phyloP scores from a whole-genome alignment of 2,113 vertebrate genomes.

The Mystacornis crossleyi region DNA sequence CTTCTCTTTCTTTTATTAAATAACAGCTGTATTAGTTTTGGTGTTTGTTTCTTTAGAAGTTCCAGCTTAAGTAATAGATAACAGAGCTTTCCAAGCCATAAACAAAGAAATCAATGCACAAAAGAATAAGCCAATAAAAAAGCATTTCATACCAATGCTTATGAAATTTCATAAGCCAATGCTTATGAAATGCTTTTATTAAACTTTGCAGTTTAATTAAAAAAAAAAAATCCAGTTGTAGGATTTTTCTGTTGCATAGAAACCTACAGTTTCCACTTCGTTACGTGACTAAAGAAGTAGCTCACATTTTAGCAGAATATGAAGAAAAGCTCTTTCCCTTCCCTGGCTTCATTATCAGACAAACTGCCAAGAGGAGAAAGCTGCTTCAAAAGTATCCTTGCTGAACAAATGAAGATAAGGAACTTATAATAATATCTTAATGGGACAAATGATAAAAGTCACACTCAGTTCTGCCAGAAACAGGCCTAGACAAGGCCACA shows the following conservation, averaged over 20 bases:
- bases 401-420: conserved; percentile 70
- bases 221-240: too few relatives aligned
- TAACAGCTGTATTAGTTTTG: neutral
- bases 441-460: conserved; percentile 64
- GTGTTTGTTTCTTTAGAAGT: neutral
- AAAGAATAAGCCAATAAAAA: neutral
- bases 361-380: conserved; percentile 51
- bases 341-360: conserved; percentile 47
- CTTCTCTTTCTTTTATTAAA: neutral
- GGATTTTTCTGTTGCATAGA: neutral
- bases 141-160: neutral
- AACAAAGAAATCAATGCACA: neutral
- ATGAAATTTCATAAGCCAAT: neutral
- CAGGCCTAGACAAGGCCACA: conserved; percentile 59
- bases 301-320: neutral
- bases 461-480: conserved; percentile 65
- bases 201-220: neutral
- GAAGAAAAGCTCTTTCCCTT: conserved; percentile 1
- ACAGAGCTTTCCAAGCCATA: neutral
- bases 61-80: neutral
- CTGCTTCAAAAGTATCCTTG: conserved; percentile 67
- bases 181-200: neutral
- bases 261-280: neutral
- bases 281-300: neutral
- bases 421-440: conserved; percentile 69